Percentiles rank a stretch among this genome's conserved stretches.
Conservation (phyloP, 2,888 invertebrate genomes). For the Lordiphosa andalusiaca region DNA sequence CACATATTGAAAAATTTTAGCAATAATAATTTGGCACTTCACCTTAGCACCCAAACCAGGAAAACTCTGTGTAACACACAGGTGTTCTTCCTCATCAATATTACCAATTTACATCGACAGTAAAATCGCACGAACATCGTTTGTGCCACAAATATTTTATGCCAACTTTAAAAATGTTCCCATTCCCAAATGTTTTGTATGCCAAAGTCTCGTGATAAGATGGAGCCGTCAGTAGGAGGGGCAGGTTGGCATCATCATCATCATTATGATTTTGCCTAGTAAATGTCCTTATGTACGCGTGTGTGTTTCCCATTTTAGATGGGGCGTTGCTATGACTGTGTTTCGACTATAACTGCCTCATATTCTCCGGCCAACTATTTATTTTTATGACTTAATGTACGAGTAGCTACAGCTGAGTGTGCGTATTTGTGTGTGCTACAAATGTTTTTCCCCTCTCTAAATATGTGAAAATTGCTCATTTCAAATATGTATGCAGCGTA, state of each 20-base stretch:
- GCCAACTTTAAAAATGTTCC: too few relatives aligned
- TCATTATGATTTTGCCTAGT: constrained; percentile 52
- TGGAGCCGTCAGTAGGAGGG: neutral
- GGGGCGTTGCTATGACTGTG: constrained; percentile 44
- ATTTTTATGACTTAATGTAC: constrained; percentile 66
- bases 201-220: too few relatives aligned
- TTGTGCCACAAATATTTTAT: too few relatives aligned
- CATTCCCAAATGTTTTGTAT: too few relatives aligned
- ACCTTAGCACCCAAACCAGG: too few relatives aligned
- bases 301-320: constrained; percentile 3
- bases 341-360: constrained; percentile 44
- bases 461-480: constrained; percentile 73
- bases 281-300: constrained; percentile 45
- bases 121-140: too few relatives aligned
- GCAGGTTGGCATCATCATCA: constrained; percentile 42
- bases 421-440: constrained; percentile 21
- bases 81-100: too few relatives aligned
- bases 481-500: constrained; percentile 49
- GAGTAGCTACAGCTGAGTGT: constrained; percentile 42
- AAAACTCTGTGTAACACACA: too few relatives aligned
- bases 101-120: too few relatives aligned
- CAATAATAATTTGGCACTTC: too few relatives aligned
- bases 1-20: too few relatives aligned
- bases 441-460: constrained; percentile 65
- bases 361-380: constrained; percentile 58